Evolutionary conservation across 2,113 vertebrate genomes (phyloP).

Genomic region (human (Homo sapiens)): GRCh38 chr1:80486501-80487000

Average conservation of each 20-base stretch:
- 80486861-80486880: not conserved
- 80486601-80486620: not conserved
- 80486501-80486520: not conserved
- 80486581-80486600: not conserved
- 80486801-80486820: not conserved
- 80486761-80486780: not conserved
- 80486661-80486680: fast-evolving
- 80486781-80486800: not conserved
- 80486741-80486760: not conserved
- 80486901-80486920: not conserved
- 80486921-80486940: not conserved
- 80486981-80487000: not conserved
- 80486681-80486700: not conserved
- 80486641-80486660: not conserved
- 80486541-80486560: not conserved
- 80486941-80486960: not conserved
- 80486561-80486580: not conserved
- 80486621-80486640: not conserved
- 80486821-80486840: not conserved
- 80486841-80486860: not conserved
- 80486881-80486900: not conserved
- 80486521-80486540: not conserved
- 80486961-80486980: not conserved
- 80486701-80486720: not conserved
- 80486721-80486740: not conserved